Conservation (phyloP, 2,113 vertebrate species). For the Corvus cornix region DNA sequence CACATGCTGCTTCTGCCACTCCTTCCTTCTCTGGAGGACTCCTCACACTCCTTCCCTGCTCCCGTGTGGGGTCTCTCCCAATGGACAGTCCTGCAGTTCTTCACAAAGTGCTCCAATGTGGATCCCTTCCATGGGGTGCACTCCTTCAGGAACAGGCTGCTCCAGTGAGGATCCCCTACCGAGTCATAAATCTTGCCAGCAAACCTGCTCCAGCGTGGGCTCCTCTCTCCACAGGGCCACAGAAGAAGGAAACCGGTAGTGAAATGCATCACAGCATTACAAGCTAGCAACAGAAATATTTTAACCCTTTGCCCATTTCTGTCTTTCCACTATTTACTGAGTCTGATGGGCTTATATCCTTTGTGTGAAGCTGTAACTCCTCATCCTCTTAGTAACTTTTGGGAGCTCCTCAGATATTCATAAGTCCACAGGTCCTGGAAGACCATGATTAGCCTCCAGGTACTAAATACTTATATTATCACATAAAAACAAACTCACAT, state of each 20-base stretch:
- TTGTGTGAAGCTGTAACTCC: neutral
- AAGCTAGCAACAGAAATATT: neutral
- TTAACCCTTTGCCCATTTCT: neutral
- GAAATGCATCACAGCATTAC: neutral
- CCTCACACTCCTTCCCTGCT: neutral
- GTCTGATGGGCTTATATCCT: neutral
- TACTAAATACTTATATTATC: neutral
- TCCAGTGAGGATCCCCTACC: fast-evolving
- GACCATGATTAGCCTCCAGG: neutral
- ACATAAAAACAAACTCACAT: neutral
- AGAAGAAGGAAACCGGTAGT: neutral
- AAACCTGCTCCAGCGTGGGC: fast-evolving
- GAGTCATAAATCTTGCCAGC: neutral
- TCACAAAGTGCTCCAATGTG: neutral
- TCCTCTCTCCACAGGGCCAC: neutral
- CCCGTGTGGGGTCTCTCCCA: neutral
- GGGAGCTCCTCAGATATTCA: neutral
- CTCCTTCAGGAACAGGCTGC: neutral
- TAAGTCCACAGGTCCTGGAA: neutral
- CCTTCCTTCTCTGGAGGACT: neutral
- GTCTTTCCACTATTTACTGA: neutral
- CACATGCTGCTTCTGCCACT: neutral
- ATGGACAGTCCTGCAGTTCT: neutral
- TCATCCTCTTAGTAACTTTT: neutral
- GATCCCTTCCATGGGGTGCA: neutral